phyloP scores from a whole-genome alignment of 2,797 vertebrate species.

The Arvicola amphibius region DNA sequence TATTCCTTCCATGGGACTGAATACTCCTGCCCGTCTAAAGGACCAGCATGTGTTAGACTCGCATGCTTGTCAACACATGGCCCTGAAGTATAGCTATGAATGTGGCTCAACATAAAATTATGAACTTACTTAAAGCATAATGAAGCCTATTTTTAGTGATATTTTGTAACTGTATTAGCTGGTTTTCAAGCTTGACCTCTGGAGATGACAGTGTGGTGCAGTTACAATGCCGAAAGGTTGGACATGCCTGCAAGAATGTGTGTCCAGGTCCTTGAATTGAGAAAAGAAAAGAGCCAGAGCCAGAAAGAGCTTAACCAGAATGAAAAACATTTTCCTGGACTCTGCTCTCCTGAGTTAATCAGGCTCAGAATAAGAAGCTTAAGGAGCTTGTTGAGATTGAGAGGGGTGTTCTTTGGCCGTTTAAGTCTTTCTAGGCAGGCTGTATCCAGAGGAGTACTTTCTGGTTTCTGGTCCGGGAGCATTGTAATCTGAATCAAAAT shows the following conservation, averaged over 20 bases:
- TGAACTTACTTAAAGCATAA: not conserved
- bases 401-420: conserved; percentile 26
- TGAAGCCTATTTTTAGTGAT: not conserved
- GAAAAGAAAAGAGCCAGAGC: conserved; percentile 62
- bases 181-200: not conserved
- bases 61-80: not conserved
- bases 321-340: conserved; percentile 75
- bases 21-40: conserved; percentile 5
- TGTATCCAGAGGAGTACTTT: conserved; percentile 45
- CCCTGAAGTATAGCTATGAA: not conserved
- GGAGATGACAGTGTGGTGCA: not conserved
- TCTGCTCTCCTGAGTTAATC: conserved; percentile 73
- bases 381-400: conserved; percentile 39
- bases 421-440: conserved; percentile 61
- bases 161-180: not conserved
- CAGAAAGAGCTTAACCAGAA: conserved; percentile 75
- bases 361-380: conserved; percentile 64
- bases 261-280: conserved; percentile 62
- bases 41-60: conserved; percentile 39
- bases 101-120: not conserved
- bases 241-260: not conserved
- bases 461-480: conserved; percentile 50
- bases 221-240: not conserved
- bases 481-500: conserved; percentile 33
- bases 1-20: conserved; percentile 43